These are phyloP conservation scores for Anas acuta DNA, from an alignment of 2,797 vertebrate genomes.

Conservation along the genomic window DNA sequence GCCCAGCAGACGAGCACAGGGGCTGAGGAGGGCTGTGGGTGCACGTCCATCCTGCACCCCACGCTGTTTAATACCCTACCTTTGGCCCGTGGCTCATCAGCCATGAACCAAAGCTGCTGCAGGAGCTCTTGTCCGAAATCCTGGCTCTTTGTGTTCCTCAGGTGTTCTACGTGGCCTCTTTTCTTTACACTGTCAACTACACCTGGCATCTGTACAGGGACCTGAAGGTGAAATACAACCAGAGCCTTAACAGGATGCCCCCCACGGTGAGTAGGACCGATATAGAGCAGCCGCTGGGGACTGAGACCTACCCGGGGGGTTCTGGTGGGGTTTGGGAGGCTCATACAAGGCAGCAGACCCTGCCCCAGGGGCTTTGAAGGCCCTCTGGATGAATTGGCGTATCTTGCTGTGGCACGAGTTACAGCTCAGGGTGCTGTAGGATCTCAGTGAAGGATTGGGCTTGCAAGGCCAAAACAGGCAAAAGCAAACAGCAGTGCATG, in stretches of 20 bases:
- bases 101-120: not conserved
- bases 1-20: not conserved
- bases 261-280: conserved; percentile 75
- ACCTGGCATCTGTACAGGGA: conserved; percentile 84
- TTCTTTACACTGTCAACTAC: conserved; percentile 89
- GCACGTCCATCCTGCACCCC: no score
- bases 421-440: not conserved
- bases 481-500: not conserved
- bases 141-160: conserved; percentile 65
- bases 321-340: not conserved
- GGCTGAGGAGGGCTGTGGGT: not conserved
- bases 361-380: not conserved
- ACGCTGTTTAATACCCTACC: not conserved
- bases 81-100: not conserved
- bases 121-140: not conserved
- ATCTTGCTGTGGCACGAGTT: not conserved
- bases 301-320: not conserved
- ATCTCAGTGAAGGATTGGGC: not conserved
- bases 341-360: not conserved
- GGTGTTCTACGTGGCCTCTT: conserved; percentile 88
- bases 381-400: fast-evolving
- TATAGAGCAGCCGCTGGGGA: not conserved
- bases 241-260: conserved; percentile 73
- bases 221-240: conserved; percentile 79
- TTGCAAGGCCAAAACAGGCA: not conserved